Conservation (phyloP, 2,888 invertebrate species). For the Dyspetes luteomarginatus region DNA sequence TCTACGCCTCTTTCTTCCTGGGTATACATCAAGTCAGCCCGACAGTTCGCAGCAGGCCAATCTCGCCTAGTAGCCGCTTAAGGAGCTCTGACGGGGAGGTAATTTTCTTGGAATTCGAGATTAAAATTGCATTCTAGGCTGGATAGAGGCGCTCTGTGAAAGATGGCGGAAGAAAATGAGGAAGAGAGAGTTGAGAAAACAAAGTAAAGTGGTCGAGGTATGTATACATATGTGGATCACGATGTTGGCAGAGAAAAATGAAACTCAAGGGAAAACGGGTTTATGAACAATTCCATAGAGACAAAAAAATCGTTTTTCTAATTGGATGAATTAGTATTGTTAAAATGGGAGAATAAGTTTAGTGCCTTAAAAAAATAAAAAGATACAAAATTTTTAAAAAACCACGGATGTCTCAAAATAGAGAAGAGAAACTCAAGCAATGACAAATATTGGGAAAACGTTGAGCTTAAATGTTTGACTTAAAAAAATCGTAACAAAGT, state of each 20-base stretch:
- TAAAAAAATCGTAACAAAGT: too few relatives aligned
- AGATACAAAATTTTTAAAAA: too few relatives aligned
- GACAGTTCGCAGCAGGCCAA: slow-evolving; percentile 80
- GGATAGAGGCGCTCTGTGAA: slow-evolving; percentile 37
- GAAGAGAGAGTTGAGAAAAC: slow-evolving; percentile 56
- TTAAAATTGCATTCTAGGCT: slow-evolving; percentile 81
- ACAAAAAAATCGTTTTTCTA: too few relatives aligned
- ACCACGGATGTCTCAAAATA: too few relatives aligned
- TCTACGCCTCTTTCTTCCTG: slow-evolving; percentile 3
- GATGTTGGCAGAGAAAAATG: slow-evolving; percentile 36
- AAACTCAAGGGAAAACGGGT: slow-evolving; percentile 66
- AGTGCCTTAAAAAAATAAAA: too few relatives aligned
- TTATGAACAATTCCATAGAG: too few relatives aligned
- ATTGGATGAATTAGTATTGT: too few relatives aligned
- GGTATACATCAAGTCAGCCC: slow-evolving; percentile 77
- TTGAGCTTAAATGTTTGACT: too few relatives aligned
- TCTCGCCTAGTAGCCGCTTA: slow-evolving; percentile 81
- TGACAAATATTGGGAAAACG: too few relatives aligned
- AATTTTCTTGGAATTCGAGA: slow-evolving; percentile 83
- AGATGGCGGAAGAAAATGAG: slow-evolving; percentile 24
- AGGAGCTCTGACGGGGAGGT: slow-evolving; percentile 81
- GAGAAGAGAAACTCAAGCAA: too few relatives aligned
- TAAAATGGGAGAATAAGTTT: too few relatives aligned
- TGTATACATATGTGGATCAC: slow-evolving; percentile 9
- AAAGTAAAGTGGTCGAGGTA: slow-evolving; percentile 49